These are phyloP conservation scores for Drosophila nigricruria DNA, from an alignment of 2,888 invertebrate species.

Conservation along the genomic window DNA sequence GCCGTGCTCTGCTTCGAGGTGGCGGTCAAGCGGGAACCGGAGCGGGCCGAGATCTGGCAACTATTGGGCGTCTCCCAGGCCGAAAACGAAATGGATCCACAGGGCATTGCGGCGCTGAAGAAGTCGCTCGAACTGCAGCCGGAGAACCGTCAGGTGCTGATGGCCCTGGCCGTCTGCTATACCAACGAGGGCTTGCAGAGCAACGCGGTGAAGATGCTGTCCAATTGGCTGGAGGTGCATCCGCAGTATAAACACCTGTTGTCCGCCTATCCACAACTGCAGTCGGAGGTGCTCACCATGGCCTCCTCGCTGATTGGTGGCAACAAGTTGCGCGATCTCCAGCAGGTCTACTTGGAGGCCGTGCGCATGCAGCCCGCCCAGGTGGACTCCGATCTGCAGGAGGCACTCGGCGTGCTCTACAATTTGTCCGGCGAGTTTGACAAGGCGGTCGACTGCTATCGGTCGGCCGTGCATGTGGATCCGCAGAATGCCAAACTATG, in stretches of 20 bases:
- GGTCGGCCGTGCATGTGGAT: slow-evolving; percentile 93
- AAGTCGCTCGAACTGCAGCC: slow-evolving; percentile 93
- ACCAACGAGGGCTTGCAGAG: slow-evolving; percentile 98
- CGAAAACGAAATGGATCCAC: slow-evolving; percentile 98
- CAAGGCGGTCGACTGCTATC: slow-evolving; percentile 98
- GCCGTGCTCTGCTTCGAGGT: slow-evolving; percentile 99
- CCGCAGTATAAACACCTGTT: slow-evolving; percentile 92
- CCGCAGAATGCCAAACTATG: slow-evolving; percentile 94
- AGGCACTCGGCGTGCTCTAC: slow-evolving; percentile 97
- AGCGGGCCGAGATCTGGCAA: slow-evolving; percentile 94
- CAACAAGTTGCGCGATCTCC: slow-evolving; percentile 87
- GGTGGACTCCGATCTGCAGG: slow-evolving; percentile 96
- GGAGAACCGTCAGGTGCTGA: slow-evolving; percentile 92
- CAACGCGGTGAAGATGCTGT: slow-evolving; percentile 93
- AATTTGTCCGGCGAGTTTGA: slow-evolving; percentile 97
- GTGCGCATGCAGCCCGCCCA: slow-evolving; percentile 90
- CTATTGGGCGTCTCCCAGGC: slow-evolving; percentile 96
- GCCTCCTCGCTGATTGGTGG: slow-evolving; percentile 86
- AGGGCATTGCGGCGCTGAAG: slow-evolving; percentile 96
- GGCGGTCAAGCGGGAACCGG: slow-evolving; percentile 93
- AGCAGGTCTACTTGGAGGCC: slow-evolving; percentile 91
- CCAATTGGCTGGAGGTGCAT: slow-evolving; percentile 92
- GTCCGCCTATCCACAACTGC: slow-evolving; percentile 51
- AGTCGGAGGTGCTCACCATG: slow-evolving; percentile 71
- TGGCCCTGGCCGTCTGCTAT: slow-evolving; percentile 96